Conservation (phyloP, 2,113 vertebrate genomes). For the Charina bottae region DNA sequence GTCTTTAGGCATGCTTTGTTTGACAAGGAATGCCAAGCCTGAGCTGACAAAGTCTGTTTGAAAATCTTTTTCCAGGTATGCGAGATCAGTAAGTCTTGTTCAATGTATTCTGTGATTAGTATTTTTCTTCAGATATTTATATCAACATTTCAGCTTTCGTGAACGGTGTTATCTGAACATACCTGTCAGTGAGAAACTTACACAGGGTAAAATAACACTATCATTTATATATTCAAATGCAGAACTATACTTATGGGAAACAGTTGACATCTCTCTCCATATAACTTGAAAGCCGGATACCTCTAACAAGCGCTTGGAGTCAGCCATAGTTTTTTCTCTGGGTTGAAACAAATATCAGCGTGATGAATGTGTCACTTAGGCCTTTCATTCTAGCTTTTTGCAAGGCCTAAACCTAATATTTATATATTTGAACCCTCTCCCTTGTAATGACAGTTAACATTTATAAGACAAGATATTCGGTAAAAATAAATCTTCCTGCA, state of each 20-base stretch:
- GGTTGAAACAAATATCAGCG: constrained; percentile 58
- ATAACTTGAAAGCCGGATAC: constrained; percentile 71
- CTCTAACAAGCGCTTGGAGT: constrained; percentile 53
- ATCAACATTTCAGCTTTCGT: constrained; percentile 90
- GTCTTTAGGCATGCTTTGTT: constrained; percentile 93
- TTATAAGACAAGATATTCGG: constrained; percentile 52
- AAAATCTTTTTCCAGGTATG: constrained; percentile 90
- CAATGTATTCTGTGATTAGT: constrained; percentile 95
- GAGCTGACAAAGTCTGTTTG: constrained; percentile 89
- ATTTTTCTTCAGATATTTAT: constrained; percentile 95
- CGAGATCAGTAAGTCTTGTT: constrained; percentile 88
- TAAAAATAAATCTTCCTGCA: constrained; percentile 49
- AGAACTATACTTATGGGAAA: constrained; percentile 74
- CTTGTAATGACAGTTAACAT: constrained; percentile 43
- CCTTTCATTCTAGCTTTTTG: constrained; percentile 55
- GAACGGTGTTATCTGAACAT: constrained; percentile 81
- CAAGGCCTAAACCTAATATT: constrained; percentile 60
- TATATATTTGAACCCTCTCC: constrained; percentile 56
- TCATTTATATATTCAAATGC: constrained; percentile 82
- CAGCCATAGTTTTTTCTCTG: constrained; percentile 50
- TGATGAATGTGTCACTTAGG: constrained; percentile 52
- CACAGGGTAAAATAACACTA: constrained; percentile 74
- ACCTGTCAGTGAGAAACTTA: constrained; percentile 81
- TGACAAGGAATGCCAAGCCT: constrained; percentile 88
- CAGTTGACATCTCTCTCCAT: constrained; percentile 65